Evolutionary conservation across 1,140 invertebrate species (phyloP).

Genomic region (Calycopis cecrops): DNA sequence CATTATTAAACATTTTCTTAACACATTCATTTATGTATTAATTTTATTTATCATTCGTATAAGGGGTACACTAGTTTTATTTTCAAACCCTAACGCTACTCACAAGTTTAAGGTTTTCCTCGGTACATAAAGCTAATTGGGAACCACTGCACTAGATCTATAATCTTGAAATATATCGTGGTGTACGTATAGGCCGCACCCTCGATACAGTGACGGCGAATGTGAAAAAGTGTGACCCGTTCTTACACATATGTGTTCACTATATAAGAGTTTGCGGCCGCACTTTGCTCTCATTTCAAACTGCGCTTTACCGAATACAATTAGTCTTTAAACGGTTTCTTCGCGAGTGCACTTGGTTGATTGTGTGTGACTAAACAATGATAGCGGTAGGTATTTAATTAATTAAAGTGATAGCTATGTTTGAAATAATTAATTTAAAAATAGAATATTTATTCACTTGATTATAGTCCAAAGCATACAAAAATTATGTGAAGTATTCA

Average conservation of each 20-base stretch:
- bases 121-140: too few species aligned
- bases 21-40: too few species aligned
- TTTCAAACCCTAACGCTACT: too few species aligned
- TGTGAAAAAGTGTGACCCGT: slow-evolving; percentile 71
- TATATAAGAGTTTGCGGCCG: slow-evolving; percentile 69
- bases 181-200: slow-evolving; percentile 47
- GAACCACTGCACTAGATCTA: slow-evolving; percentile 14
- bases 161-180: slow-evolving; percentile 16
- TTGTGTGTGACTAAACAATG: slow-evolving; percentile 21
- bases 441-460: too few species aligned
- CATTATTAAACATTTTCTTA: too few species aligned
- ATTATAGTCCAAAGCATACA: too few species aligned
- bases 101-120: too few species aligned
- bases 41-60: too few species aligned
- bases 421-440: too few species aligned
- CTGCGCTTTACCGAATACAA: slow-evolving; percentile 65
- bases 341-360: slow-evolving; percentile 1
- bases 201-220: slow-evolving; percentile 55
- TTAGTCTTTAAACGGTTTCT: slow-evolving; percentile 30
- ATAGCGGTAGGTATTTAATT: slow-evolving; percentile 24
- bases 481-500: too few species aligned
- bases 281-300: slow-evolving; percentile 72
- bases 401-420: slow-evolving; percentile 1
- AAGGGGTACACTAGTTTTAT: too few species aligned
- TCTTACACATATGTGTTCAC: slow-evolving; percentile 72